A percentile compares a stretch with the other conserved stretches of the same genome.
These are phyloP conservation scores for Archips crataeganus DNA, from an alignment of 2,888 invertebrate species.

Conservation along the genomic window DNA sequence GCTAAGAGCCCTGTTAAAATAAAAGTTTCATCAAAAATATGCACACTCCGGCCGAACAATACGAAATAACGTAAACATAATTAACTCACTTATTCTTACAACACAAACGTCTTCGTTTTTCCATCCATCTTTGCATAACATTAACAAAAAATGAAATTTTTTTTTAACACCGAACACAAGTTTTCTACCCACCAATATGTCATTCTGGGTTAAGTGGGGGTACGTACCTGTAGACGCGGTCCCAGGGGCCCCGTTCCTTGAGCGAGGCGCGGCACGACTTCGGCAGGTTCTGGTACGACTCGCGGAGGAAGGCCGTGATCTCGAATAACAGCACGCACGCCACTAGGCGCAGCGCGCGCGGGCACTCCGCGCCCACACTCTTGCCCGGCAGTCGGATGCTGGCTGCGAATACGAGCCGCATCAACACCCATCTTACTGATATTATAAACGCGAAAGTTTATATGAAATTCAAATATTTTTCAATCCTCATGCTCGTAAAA, in stretches of 20 bases:
- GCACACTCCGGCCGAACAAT: slow-evolving; percentile 74
- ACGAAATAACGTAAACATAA: slow-evolving; percentile 78
- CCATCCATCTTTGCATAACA: slow-evolving; percentile 84
- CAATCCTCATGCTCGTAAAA: too few species aligned
- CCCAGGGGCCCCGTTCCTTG: slow-evolving; percentile 94
- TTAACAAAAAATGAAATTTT: slow-evolving; percentile 74
- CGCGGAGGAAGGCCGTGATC: slow-evolving; percentile 98
- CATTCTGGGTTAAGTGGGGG: slow-evolving; percentile 50
- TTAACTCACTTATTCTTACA: slow-evolving; percentile 85
- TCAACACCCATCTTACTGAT: too few species aligned
- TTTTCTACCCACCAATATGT: slow-evolving; percentile 75
- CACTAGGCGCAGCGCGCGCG: slow-evolving; percentile 94
- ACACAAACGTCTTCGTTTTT: slow-evolving; percentile 83
- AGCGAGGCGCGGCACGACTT: slow-evolving; percentile 89
- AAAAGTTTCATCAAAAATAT: slow-evolving; percentile 82
- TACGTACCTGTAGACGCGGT: slow-evolving; percentile 84
- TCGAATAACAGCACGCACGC: slow-evolving; percentile 98
- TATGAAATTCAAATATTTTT: too few species aligned
- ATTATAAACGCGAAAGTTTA: too few species aligned
- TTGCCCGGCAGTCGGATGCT: slow-evolving; percentile 87
- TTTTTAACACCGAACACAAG: slow-evolving; percentile 74
- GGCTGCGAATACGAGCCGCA: slow-evolving; percentile 70
- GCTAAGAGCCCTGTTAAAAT: slow-evolving; percentile 86
- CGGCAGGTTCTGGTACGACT: slow-evolving; percentile 96
- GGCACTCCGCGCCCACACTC: slow-evolving; percentile 92